Evolutionary conservation across 2,113 vertebrate genomes (phyloP), one percentile per base, ranked within the genome.

Genomic region (Cryptomyrus ogoouensis): DNA sequence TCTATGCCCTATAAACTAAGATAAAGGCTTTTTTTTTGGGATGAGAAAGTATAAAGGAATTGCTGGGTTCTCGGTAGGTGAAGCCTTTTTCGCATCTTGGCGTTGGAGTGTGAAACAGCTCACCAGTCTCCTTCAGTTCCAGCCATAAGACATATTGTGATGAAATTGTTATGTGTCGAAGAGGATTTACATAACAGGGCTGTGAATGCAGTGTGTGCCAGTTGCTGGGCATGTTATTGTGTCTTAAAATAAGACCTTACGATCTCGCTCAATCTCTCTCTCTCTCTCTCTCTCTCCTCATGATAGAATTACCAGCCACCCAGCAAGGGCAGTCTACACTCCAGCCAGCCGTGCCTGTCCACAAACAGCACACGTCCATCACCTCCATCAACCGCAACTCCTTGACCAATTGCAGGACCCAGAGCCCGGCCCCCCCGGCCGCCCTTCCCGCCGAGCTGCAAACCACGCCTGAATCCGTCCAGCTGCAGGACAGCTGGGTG

Each of bases 401-500:
- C 88, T 96, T 99, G 97, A 98, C 98, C 95, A 98, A 97, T 95
- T 98, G 98, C 92, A 97, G 98, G 96, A 98, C 97, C 96, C 97
- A 97, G 92, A 99, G 97, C 95, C 98, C 98, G 94, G 97, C 97
- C 93, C 97, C 97, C 94, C 95, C 97, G 96, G 97, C 96, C 97
- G 98, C 97, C 94, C 96, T 98, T 96, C 97, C 97, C 96, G 97
- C 97, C 95, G 98, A 99, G 96, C 97, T 99, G 97, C 98, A 98
- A 96, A 98, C 97, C 95, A 98, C 98, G 94, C 98, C 98, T 90
- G 98, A 99, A 97, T 99, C 98, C 93, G 98, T 98, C 97, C 98
- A 99, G 98, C 98, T 99, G 98, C 98, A 99, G 97, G 98, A 99
- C 97, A 99, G 98, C 98, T 99, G 98, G 98, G 98, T 99, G 94